Percentiles rank a stretch among this genome's conserved stretches.
These are phyloP conservation scores for Centroberyx gerrardi DNA, from an alignment of 2,797 vertebrate genomes.

Conservation along the genomic window DNA sequence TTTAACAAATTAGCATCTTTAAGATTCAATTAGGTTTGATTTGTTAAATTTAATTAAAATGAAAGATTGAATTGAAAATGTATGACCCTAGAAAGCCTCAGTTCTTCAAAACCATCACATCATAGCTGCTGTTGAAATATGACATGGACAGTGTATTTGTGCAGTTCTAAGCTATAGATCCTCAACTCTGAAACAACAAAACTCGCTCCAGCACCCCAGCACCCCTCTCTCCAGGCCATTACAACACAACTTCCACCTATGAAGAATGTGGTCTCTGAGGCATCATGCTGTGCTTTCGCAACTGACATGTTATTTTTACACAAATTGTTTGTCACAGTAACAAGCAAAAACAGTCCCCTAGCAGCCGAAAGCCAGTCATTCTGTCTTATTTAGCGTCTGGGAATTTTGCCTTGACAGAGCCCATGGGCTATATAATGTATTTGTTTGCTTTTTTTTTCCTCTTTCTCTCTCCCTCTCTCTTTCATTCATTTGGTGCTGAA, in stretches of 20 bases:
- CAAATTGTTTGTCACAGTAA: slow-evolving; percentile 56
- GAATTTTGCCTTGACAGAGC: slow-evolving; percentile 67
- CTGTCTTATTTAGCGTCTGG: slow-evolving; percentile 75
- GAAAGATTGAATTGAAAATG: neutral
- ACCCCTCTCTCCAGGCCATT: slow-evolving; percentile 30
- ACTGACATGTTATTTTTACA: slow-evolving; percentile 66
- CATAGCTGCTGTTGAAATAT: neutral
- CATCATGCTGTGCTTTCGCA: slow-evolving; percentile 42
- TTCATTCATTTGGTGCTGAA: slow-evolving; percentile 36
- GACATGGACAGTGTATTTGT: slow-evolving; percentile 9
- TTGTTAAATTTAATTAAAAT: neutral
- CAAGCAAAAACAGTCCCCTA: slow-evolving; percentile 53
- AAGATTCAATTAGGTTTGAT: neutral
- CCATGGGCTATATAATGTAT: slow-evolving; percentile 69
- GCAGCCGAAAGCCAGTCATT: slow-evolving; percentile 63
- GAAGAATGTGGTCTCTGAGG: slow-evolving; percentile 39
- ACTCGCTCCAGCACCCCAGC: neutral
- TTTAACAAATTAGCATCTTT: too few relatives aligned
- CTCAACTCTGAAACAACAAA: neutral
- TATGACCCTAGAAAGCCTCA: too few relatives aligned
- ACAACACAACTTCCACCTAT: slow-evolving; percentile 50
- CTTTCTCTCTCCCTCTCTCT: slow-evolving; percentile 59
- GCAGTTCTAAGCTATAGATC: neutral
- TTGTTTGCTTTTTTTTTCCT: slow-evolving; percentile 67
- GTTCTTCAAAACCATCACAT: neutral